A percentile compares a stretch with the other conserved stretches of the same genome.
phyloP scores from a whole-genome alignment of 1,140 invertebrate genomes.

The Pogonus chalceus region DNA sequence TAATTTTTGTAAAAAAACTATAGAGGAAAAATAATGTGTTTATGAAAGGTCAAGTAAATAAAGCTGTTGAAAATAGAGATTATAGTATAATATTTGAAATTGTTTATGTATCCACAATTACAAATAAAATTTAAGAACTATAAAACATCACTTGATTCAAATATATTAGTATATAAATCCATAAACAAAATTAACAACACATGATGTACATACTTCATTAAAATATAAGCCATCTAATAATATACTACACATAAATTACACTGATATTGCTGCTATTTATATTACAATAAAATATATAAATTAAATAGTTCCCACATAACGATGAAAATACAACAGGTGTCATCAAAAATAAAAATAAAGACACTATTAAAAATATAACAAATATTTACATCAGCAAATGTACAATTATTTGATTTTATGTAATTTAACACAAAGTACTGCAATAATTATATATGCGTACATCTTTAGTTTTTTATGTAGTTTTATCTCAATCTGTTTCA shows the following conservation, averaged over 20 bases:
- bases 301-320: conserved; percentile 5
- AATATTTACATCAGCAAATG: conserved; percentile 27
- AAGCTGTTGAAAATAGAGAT: conserved; percentile 4
- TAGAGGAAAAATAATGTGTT: too few relatives aligned
- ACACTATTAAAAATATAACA: conserved; percentile 19
- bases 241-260: conserved; percentile 6
- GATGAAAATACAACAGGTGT: conserved; percentile 23
- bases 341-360: conserved; percentile 25
- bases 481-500: too few relatives aligned
- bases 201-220: conserved; percentile 19
- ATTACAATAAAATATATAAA: not conserved
- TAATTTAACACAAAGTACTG: too few relatives aligned
- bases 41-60: not conserved
- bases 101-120: conserved; percentile 29
- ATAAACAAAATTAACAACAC: conserved; percentile 23
- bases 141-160: conserved; percentile 20
- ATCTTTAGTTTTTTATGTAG: too few relatives aligned
- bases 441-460: too few relatives aligned
- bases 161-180: conserved; percentile 22
- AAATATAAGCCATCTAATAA: conserved; percentile 1
- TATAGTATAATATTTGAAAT: conserved; percentile 15
- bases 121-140: conserved; percentile 27
- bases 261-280: conserved; percentile 4
- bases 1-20: too few relatives aligned
- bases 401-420: too few relatives aligned